phyloP scores from a whole-genome alignment of 2,113 vertebrate species.

The Solea senegalensis region DNA sequence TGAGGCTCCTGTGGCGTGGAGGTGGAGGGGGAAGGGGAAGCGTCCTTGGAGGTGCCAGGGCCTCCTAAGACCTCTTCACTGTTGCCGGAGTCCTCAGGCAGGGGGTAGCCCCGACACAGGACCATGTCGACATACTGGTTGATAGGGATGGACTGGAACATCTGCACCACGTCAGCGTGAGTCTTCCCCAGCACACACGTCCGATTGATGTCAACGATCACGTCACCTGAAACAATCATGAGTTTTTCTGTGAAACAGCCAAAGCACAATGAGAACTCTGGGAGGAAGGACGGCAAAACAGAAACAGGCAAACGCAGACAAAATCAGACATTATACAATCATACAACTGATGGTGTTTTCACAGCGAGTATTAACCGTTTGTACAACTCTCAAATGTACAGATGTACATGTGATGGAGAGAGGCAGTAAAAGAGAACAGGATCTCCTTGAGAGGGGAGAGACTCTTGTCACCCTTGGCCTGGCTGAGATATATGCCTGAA shows the following conservation, averaged over 20 bases:
- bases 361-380: too few relatives aligned
- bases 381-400: too few relatives aligned
- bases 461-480: slow-evolving; percentile 11
- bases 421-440: slow-evolving; percentile 16
- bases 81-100: slow-evolving; percentile 87
- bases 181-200: slow-evolving; percentile 95
- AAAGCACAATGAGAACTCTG: too few relatives aligned
- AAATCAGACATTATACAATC: too few relatives aligned
- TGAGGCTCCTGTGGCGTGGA: slow-evolving; percentile 82
- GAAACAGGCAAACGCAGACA: too few relatives aligned
- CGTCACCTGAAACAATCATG: slow-evolving; percentile 84
- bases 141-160: slow-evolving; percentile 95
- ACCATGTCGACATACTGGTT: slow-evolving; percentile 96
- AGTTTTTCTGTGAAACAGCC: too few relatives aligned
- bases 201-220: slow-evolving; percentile 96
- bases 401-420: too few relatives aligned
- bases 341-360: too few relatives aligned
- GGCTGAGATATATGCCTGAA: slow-evolving; percentile 24
- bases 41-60: slow-evolving; percentile 78
- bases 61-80: slow-evolving; percentile 81
- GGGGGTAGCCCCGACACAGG: slow-evolving; percentile 95
- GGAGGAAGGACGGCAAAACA: too few relatives aligned
- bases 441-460: slow-evolving; percentile 11
- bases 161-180: slow-evolving; percentile 97
- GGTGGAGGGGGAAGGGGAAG: slow-evolving; percentile 72